Percentiles rank a stretch among this genome's conserved stretches.
These are phyloP conservation scores for Phataginus tricuspis DNA, from an alignment of 2,797 vertebrate genomes.

Conservation along the genomic window DNA sequence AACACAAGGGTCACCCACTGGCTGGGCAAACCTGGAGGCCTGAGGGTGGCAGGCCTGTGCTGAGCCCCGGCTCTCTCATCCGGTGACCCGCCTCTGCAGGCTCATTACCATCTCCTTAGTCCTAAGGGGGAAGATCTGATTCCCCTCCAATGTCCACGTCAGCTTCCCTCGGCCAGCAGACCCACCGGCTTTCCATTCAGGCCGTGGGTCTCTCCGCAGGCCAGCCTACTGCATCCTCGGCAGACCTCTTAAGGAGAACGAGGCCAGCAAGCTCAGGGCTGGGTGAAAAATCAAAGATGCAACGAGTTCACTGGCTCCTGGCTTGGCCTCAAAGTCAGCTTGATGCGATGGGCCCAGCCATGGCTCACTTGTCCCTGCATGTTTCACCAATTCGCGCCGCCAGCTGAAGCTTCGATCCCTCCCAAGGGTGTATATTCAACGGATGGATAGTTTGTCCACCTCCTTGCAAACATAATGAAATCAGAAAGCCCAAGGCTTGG, in stretches of 20 bases:
- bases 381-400: neutral
- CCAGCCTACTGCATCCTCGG: no score
- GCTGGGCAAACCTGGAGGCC: neutral
- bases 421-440: neutral
- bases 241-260: neutral
- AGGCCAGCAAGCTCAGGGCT: neutral
- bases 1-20: no score
- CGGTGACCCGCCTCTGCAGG: neutral
- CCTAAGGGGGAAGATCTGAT: neutral
- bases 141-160: neutral
- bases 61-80: neutral
- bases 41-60: fast-evolving
- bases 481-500: neutral
- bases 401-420: neutral
- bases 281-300: neutral
- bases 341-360: fast-evolving
- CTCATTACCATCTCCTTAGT: neutral
- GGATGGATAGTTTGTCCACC: fast-evolving
- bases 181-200: neutral
- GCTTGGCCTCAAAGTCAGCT: neutral
- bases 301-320: fast-evolving
- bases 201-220: neutral
- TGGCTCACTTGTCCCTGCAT: fast-evolving
- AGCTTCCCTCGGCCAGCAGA: neutral
- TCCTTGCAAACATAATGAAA: neutral